Evolutionary conservation across 2,888 invertebrate genomes (phyloP).

Genomic region (Hypolimnas misippus): DNA sequence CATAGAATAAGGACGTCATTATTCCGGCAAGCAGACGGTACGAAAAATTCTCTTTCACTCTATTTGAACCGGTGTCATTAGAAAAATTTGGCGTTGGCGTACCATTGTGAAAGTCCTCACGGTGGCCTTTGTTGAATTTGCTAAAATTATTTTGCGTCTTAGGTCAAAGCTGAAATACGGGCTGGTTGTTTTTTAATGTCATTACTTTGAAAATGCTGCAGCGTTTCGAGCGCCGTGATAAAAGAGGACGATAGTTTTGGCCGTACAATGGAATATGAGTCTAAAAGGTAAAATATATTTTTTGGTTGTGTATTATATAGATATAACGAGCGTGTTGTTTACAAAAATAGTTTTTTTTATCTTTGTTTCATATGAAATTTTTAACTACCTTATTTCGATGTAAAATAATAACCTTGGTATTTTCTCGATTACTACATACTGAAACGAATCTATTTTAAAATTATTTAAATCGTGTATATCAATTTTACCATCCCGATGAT

Average conservation of each 20-base stretch:
- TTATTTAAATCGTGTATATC: too few species aligned
- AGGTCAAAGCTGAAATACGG: constrained; percentile 34
- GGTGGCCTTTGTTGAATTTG: constrained; percentile 37
- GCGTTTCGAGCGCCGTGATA: constrained; percentile 16
- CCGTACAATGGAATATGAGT: constrained; percentile 9
- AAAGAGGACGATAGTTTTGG: constrained; percentile 13
- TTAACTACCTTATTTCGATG: not conserved
- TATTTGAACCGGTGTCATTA: constrained; percentile 38
- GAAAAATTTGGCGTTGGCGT: constrained; percentile 38
- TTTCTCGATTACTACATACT: too few species aligned
- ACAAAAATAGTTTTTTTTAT: not conserved
- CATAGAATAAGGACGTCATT: constrained; percentile 42
- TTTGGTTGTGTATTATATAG: constrained; percentile 1
- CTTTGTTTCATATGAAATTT: not conserved
- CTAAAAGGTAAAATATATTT: constrained; percentile 5
- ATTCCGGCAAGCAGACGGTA: constrained; percentile 34
- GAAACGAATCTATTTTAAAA: too few species aligned
- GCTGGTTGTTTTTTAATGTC: constrained; percentile 24
- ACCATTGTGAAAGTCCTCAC: constrained; percentile 30
- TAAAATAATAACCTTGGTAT: too few species aligned
- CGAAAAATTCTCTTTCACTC: constrained; percentile 37
- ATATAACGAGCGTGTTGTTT: not conserved
- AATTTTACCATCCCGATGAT: too few species aligned
- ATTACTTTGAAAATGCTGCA: constrained; percentile 31
- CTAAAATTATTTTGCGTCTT: constrained; percentile 34